Percentiles rank a stretch among this genome's conserved stretches.
Evolutionary conservation across 2,113 vertebrate species (phyloP).

Genomic region (Neomonachus schauinslandi): DNA sequence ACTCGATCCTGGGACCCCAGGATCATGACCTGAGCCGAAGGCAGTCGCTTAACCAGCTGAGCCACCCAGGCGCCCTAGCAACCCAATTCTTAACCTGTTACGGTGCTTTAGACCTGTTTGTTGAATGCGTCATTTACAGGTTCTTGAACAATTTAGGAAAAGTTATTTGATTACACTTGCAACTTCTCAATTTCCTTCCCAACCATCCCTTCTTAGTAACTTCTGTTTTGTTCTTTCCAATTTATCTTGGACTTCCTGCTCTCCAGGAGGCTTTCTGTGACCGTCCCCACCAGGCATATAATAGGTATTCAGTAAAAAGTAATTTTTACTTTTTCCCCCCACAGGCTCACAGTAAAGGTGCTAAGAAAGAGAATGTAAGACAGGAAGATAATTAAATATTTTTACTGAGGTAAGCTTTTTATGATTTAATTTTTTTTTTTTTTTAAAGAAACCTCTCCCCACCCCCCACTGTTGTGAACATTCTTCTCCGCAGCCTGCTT

Average conservation of each 20-base stretch:
- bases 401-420: conserved; percentile 76
- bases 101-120: neutral
- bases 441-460: neutral
- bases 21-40: no score
- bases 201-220: neutral
- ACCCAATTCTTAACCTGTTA: neutral
- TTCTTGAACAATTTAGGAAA: neutral
- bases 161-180: neutral
- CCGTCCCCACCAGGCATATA: neutral
- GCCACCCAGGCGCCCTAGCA: no score
- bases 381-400: conserved; percentile 66
- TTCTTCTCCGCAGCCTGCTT: neutral
- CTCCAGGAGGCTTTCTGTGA: neutral
- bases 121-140: neutral
- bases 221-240: neutral
- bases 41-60: no score
- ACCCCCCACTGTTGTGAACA: neutral
- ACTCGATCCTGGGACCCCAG: no score
- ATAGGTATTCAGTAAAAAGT: conserved; percentile 33
- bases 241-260: neutral
- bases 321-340: neutral
- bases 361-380: conserved; percentile 81
- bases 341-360: conserved; percentile 81
- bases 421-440: neutral
- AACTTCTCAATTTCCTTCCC: neutral